Evolutionary conservation across 2,797 vertebrate genomes (phyloP).

Genomic region (Labeo calbasu): DNA sequence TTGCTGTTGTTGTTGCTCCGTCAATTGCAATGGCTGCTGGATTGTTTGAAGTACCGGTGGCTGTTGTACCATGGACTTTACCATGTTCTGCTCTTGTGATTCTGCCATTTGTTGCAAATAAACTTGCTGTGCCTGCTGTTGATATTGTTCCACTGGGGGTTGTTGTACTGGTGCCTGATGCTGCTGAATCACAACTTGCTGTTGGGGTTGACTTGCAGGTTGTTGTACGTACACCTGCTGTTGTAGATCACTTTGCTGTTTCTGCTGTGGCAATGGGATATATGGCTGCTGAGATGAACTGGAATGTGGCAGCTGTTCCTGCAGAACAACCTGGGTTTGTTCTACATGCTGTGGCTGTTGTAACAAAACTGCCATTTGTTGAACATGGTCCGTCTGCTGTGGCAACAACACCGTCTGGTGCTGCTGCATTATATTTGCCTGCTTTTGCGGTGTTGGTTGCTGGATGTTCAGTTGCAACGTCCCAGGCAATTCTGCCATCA

Average conservation of each 20-base stretch:
- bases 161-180: conserved; percentile 66
- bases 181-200: conserved; percentile 53
- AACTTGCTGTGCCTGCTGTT: conserved; percentile 64
- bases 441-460: conserved; percentile 63
- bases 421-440: conserved; percentile 64
- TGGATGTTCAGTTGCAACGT: conserved; percentile 67
- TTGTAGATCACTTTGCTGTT: conserved; percentile 51
- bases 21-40: conserved; percentile 70
- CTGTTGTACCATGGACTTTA: conserved; percentile 65
- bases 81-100: conserved; percentile 65
- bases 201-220: conserved; percentile 31
- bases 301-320: conserved; percentile 50
- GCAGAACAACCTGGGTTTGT: conserved; percentile 48
- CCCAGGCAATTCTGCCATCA: conserved; percentile 70
- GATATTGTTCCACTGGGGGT: conserved; percentile 59
- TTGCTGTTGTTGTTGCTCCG: conserved; percentile 68
- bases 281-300: conserved; percentile 53
- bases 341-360: conserved; percentile 62
- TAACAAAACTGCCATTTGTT: conserved; percentile 67
- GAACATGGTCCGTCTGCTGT: conserved; percentile 67
- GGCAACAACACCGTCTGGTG: conserved; percentile 57
- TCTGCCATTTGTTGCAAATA: conserved; percentile 66
- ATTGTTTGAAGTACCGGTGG: conserved; percentile 61
- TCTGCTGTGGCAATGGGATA: conserved; percentile 46
- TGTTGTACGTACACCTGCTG: conserved; percentile 56